Evolutionary conservation across 2,113 vertebrate species (phyloP), one percentile per base, ranked within the genome.

Genomic region (Pontoporia blainvillei): DNA sequence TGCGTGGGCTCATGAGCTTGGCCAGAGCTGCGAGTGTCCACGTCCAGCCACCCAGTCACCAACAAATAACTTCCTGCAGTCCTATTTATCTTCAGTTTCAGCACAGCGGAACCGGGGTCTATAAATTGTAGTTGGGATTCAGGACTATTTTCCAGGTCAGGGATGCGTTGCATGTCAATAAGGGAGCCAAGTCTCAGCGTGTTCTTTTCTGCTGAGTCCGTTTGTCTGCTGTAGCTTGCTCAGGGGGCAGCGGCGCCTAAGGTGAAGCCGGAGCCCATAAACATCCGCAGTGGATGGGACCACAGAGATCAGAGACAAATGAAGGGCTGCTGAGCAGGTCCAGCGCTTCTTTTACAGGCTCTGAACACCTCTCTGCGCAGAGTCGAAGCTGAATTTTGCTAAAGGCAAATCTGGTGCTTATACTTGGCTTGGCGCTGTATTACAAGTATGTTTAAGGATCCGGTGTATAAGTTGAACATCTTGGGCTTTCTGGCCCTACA

Each of bases 361-460:
- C 93, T 71, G 72, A 96, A 97, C 98, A 94, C 86, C 78, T 97
- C 96, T 90, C 89, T 78, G 34, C 69, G 72, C 91, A 81, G 94
- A 97, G 86, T 96, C 66, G 27, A 96, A 97, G 83, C 91, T 98
- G 97, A 81, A 79, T 92, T 91, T 94, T 98, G 96, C 96, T 97
- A 66, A 96, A 86, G 94, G 83, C 73, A 81, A 83, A 82, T 73
- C 81, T 49, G 41, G 20, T 21, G 0, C 72, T 95, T 96, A n/a
- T 61, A 39, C 85, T 85, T 41, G 27, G 81, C 91, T 72, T 91
- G 71, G 4, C 85, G 12, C 89, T 79, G 86, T 92, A 76, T 79
- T 83, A 83, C 6, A 93, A 97, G 94, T 96, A 95, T 93, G 90
- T 86, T 87, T 96, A 96, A 96, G 86, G 71, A 97, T 89, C 79